Conservation (phyloP, 2,888 invertebrate genomes). For the Steinernema hermaphroditum region DNA sequence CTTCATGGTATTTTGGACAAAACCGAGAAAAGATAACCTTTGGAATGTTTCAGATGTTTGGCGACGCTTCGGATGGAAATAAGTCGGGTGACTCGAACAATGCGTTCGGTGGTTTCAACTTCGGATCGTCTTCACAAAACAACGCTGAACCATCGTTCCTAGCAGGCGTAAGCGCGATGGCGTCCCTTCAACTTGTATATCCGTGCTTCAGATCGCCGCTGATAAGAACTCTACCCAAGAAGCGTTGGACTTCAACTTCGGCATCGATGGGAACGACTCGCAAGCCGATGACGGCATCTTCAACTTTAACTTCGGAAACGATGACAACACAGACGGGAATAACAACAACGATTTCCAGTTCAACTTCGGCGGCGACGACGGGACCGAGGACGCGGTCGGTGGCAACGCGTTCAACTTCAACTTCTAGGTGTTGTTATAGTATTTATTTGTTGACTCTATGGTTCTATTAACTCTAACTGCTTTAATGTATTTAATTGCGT, state of each 20-base stretch:
- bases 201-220: background rate
- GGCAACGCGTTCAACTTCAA: background rate
- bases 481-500: background rate
- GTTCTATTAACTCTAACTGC: background rate
- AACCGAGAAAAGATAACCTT: too few relatives aligned
- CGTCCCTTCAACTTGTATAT: too few relatives aligned
- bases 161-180: too few relatives aligned
- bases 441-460: background rate
- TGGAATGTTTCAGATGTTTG: too few relatives aligned
- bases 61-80: background rate
- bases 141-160: background rate
- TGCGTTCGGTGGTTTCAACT: background rate
- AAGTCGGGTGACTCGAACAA: background rate
- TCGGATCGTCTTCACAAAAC: background rate
- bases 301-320: slow-evolving; percentile 3
- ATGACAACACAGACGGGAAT: background rate
- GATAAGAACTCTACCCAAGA: background rate
- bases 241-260: slow-evolving; percentile 11
- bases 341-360: background rate
- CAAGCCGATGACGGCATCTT: background rate
- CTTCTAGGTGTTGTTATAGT: background rate
- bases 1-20: too few relatives aligned
- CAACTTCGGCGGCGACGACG: slow-evolving; percentile 6
- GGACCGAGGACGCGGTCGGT: background rate
- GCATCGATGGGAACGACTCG: background rate